A percentile compares a stretch with the other conserved stretches of the same genome.
phyloP scores from a whole-genome alignment of 2,888 invertebrate genomes.

The Troilus luridus region DNA sequence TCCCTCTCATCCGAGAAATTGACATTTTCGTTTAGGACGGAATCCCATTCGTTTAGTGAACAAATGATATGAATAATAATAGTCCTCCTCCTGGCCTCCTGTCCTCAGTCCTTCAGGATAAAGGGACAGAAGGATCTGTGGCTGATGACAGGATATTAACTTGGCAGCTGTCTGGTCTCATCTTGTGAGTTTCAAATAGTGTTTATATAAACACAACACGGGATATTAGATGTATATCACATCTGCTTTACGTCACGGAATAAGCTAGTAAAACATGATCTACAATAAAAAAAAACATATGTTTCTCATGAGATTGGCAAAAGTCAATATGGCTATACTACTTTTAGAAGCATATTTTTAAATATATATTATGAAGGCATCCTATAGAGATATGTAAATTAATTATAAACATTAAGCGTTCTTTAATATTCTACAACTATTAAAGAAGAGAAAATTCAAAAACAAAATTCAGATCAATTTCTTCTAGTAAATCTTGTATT shows the following conservation, averaged over 20 bases:
- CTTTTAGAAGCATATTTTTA: too few species aligned
- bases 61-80: conserved; percentile 31
- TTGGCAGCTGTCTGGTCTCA: background rate
- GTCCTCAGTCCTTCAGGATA: background rate
- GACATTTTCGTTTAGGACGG: conserved; percentile 6
- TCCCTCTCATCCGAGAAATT: conserved; percentile 45
- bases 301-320: too few species aligned
- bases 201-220: background rate
- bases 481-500: too few species aligned
- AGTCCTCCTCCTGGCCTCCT: background rate
- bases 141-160: background rate
- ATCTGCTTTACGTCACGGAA: background rate
- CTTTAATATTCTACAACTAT: too few species aligned
- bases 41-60: conserved; percentile 9
- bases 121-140: background rate
- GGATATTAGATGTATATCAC: background rate
- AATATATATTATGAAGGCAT: too few species aligned
- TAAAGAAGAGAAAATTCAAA: too few species aligned
- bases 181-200: background rate
- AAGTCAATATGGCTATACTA: too few species aligned
- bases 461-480: too few species aligned
- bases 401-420: too few species aligned
- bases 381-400: too few species aligned
- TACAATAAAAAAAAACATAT: too few species aligned
- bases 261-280: background rate